Conservation (phyloP, 2,797 vertebrate genomes). For the Falco novaeseelandiae region DNA sequence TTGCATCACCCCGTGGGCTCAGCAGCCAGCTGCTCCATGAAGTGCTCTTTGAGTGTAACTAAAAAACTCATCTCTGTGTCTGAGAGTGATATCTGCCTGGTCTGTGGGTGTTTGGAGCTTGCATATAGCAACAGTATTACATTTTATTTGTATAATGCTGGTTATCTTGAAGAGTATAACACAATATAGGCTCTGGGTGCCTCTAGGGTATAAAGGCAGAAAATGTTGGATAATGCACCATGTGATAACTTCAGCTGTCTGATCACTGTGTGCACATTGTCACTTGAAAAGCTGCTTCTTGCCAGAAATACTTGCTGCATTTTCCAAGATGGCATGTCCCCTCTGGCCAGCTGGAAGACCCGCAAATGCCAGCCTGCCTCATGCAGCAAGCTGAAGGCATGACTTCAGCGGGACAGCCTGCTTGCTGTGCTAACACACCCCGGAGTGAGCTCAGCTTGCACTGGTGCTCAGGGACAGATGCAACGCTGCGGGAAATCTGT, state of each 20-base stretch:
- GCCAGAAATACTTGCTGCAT: background rate
- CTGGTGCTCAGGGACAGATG: background rate
- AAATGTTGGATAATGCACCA: background rate
- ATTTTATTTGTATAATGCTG: background rate
- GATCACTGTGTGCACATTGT: background rate
- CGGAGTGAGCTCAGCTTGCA: background rate
- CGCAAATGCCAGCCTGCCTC: background rate
- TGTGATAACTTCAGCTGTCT: background rate
- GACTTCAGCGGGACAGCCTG: background rate
- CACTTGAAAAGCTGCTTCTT: background rate
- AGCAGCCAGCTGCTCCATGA: background rate
- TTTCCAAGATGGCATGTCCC: background rate
- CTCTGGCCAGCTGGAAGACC: background rate
- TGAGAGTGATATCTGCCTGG: background rate
- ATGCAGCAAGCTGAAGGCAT: background rate
- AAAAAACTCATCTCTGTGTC: background rate
- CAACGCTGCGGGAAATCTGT: background rate
- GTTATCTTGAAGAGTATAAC: background rate
- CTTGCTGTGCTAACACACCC: background rate
- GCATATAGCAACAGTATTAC: background rate
- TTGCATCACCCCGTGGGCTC: background rate
- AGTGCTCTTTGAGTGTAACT: background rate
- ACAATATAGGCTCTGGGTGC: background rate
- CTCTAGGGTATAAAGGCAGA: background rate
- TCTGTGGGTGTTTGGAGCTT: background rate